phyloP scores from a whole-genome alignment of 2,888 invertebrate genomes.

The Carcina quercana region DNA sequence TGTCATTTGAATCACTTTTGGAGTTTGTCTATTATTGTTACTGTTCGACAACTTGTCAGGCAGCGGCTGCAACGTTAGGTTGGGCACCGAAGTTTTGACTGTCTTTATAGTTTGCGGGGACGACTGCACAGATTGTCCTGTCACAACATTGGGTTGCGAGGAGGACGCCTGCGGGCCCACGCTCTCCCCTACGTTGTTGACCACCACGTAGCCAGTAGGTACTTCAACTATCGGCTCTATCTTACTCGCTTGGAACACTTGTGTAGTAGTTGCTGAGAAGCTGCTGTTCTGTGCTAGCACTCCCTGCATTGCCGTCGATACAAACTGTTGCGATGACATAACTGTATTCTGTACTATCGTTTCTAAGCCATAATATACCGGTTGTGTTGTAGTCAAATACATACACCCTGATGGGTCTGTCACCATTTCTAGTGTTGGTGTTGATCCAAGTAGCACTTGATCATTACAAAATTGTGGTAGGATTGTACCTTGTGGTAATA shows the following conservation, averaged over 20 bases:
- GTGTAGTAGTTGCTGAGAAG: slow-evolving; percentile 88
- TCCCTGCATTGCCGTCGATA: slow-evolving; percentile 87
- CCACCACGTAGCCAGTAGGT: slow-evolving; percentile 80
- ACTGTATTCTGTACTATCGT: slow-evolving; percentile 92
- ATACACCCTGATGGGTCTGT: slow-evolving; percentile 75
- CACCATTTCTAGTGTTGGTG: slow-evolving; percentile 78
- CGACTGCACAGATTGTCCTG: slow-evolving; percentile 56
- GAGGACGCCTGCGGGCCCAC: slow-evolving; percentile 43
- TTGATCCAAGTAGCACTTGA: slow-evolving; percentile 76
- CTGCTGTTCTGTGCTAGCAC: slow-evolving; percentile 87
- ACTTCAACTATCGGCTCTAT: slow-evolving; percentile 87
- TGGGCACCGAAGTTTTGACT: slow-evolving; percentile 55
- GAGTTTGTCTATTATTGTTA: slow-evolving; percentile 45
- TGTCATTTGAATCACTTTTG: slow-evolving; percentile 64
- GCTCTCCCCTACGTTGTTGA: slow-evolving; percentile 76
- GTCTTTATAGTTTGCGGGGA: slow-evolving; percentile 55
- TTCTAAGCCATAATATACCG: slow-evolving; percentile 88
- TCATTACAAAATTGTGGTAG: slow-evolving; percentile 73
- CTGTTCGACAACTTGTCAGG: slow-evolving; percentile 54
- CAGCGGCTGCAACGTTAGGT: slow-evolving; percentile 63
- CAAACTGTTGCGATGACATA: slow-evolving; percentile 91
- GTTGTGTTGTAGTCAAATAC: slow-evolving; percentile 79
- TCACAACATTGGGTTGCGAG: slow-evolving; percentile 57
- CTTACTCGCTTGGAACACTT: slow-evolving; percentile 90
- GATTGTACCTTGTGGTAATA: slow-evolving; percentile 75